Percentiles rank a stretch among this genome's conserved stretches.
phyloP scores from a whole-genome alignment of 1,140 invertebrate genomes.

The Chelonus insularis region DNA sequence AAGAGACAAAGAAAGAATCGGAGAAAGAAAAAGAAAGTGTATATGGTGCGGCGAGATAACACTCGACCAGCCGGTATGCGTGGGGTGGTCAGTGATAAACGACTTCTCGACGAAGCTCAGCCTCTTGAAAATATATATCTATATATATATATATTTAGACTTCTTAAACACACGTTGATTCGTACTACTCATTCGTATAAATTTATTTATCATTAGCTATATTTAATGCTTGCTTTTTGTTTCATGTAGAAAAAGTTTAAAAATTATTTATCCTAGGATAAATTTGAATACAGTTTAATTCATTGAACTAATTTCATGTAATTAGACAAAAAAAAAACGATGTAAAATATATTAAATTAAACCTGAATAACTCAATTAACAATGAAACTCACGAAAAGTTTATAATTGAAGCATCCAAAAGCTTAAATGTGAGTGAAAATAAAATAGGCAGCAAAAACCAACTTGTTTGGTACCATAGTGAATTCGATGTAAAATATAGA shows the following conservation, averaged over 20 bases:
- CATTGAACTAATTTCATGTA: too few relatives aligned
- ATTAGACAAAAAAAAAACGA: neutral
- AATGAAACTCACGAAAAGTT: constrained; percentile 10
- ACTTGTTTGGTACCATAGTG: constrained; percentile 4
- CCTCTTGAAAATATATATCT: neutral
- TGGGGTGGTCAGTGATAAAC: constrained; percentile 5
- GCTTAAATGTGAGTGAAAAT: constrained; percentile 11
- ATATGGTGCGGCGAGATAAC: neutral
- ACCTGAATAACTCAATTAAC: constrained; percentile 8
- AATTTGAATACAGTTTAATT: too few relatives aligned
- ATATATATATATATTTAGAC: neutral
- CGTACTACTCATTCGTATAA: neutral
- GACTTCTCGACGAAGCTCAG: neutral
- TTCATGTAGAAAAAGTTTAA: too few relatives aligned
- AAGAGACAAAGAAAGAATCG: neutral
- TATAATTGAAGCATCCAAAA: constrained; percentile 9
- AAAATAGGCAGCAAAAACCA: constrained; percentile 16
- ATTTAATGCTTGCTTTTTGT: too few relatives aligned
- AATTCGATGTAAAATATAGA: neutral
- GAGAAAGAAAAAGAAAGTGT: constrained; percentile 6
- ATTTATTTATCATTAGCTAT: neutral
- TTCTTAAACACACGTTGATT: neutral
- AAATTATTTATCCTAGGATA: too few relatives aligned
- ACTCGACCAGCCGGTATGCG: neutral
- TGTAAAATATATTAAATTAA: constrained; percentile 9